phyloP scores from a whole-genome alignment of 2,113 vertebrate species.

The Pycnonotus jocosus region DNA sequence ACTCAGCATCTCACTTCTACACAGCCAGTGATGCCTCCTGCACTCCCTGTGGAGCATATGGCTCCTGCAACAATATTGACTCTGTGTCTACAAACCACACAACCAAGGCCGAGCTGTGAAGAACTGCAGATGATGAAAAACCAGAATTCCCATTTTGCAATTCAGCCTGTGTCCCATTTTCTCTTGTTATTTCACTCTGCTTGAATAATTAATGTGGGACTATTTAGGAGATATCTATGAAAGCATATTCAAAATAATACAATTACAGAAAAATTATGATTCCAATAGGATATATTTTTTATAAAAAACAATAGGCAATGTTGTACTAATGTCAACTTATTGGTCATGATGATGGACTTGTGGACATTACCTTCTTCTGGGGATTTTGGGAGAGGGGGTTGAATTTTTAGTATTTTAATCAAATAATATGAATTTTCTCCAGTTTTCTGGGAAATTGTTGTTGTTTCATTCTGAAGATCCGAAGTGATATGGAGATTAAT shows the following conservation, averaged over 20 bases:
- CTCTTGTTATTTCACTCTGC: conserved; percentile 19
- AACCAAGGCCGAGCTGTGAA: not conserved
- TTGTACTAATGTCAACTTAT: not conserved
- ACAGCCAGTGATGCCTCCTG: not conserved
- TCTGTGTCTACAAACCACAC: not conserved
- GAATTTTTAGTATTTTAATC: not conserved
- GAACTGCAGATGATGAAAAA: conserved; percentile 19
- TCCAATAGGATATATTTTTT: not conserved
- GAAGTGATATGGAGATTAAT: not conserved
- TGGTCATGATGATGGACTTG: not conserved
- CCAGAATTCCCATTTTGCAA: not conserved
- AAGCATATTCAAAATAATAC: not conserved
- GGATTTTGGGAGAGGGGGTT: fast-evolving
- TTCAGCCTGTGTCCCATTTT: not conserved
- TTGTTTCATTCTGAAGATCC: not conserved
- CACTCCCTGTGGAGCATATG: not conserved
- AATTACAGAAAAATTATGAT: not conserved
- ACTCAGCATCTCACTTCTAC: not conserved
- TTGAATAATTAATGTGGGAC: conserved; percentile 26
- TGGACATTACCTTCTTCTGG: not conserved
- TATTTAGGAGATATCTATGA: not conserved
- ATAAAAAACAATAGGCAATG: not conserved
- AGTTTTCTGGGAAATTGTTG: not conserved
- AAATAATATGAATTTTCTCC: not conserved
- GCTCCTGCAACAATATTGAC: not conserved